Base-by-base conservation (phyloP, 2,113 vertebrate genomes). In the Callipepla squamata region DNA sequence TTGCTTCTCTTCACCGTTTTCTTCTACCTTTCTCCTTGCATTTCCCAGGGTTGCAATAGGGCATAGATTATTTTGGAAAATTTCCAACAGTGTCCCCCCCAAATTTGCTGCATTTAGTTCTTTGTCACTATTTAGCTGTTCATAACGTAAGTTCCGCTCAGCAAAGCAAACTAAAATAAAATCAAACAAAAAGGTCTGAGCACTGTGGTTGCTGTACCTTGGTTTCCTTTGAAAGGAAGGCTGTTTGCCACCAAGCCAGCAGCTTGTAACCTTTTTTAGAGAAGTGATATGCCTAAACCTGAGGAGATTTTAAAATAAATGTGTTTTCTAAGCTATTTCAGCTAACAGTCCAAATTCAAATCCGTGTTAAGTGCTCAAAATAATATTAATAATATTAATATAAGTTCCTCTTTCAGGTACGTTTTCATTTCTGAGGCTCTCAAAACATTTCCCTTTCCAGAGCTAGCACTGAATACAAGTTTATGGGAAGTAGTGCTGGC, bases 11-110 rank as follows among this genome's bases (percentile, higher is more conserved):
- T 87, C 89, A 80, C 74, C 51, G 47, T 55, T 85, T 82, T 89
- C 95, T 96, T 94, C 89, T 80, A 89, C 48, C 36, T 68, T 81
- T 76, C 21, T 92, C 86, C 72, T 92, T 89, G 66, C 21, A 14
- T 89, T 85, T 85, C n/a, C 55, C 38, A 55, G 53, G 34, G 59
- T 21, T 77, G 53, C 45, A 67, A 89, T 79, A 85, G 19, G 77
- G 86, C 22, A n/a, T 66, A 50, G 42, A 79, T 82, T 91, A 84
- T 53, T 89, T n/a, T 50, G 40, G 77, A 42, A 76, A 87, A 76
- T 80, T 92, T 94, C 70, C 86, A 85, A 21, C 32, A 47, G 53
- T 45, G 44, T 81, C 7, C 62, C 40, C 59, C 89, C 40, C 59
- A 94, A 45, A 79, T 18, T 12, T 58, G 51, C 53, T 82, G n/a